Evolutionary conservation across 2,113 vertebrate species (phyloP).

Genomic region (Antennarius striatus): DNA sequence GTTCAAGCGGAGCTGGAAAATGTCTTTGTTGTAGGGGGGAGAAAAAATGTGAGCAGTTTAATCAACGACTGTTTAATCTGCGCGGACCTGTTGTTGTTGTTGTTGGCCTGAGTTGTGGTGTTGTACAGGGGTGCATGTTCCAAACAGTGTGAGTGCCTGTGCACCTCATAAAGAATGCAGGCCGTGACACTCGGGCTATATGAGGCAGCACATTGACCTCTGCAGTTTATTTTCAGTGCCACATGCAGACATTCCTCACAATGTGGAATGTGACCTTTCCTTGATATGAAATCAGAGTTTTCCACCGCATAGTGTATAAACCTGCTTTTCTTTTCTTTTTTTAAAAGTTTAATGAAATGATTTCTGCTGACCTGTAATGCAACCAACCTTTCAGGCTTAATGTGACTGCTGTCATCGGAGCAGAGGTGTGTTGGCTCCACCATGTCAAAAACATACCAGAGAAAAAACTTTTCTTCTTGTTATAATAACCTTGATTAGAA

Average conservation of each 20-base stretch:
- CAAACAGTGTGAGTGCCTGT: no score
- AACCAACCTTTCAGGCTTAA: no score
- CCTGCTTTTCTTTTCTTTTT: no score
- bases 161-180: background rate
- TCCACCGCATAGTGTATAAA: background rate
- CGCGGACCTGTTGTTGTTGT: slow-evolving; percentile 22
- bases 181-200: slow-evolving; percentile 1
- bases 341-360: no score
- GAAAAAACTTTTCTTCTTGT: no score
- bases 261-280: slow-evolving; percentile 28
- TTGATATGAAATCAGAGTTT: slow-evolving; percentile 18
- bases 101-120: slow-evolving; percentile 22
- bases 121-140: no score
- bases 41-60: slow-evolving; percentile 7
- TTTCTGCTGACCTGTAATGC: no score
- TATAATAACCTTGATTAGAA: no score
- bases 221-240: slow-evolving; percentile 45
- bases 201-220: slow-evolving; percentile 24
- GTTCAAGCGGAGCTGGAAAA: slow-evolving; percentile 36
- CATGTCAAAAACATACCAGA: no score
- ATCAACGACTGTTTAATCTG: slow-evolving; percentile 20
- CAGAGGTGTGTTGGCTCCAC: no score
- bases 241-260: slow-evolving; percentile 30
- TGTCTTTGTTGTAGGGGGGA: slow-evolving; percentile 10
- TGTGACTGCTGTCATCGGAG: no score